Base-by-base conservation (phyloP, 2,113 vertebrate genomes). In the Cephalopholis sonnerati region DNA sequence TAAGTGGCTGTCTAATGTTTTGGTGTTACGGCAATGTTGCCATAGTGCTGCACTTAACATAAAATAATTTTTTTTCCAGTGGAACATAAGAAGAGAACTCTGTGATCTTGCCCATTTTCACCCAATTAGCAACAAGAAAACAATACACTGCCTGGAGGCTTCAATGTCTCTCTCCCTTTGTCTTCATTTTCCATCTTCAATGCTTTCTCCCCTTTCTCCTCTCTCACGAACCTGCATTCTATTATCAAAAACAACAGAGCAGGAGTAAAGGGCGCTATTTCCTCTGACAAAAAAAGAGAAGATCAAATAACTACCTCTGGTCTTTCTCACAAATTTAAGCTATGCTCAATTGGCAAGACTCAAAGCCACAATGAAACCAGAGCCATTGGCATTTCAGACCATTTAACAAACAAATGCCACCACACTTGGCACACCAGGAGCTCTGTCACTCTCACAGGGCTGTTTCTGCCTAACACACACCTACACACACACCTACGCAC, bases 401-500 rank as follows among this genome's bases (percentile, higher is more conserved):
- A 89, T 89, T 91, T 89, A 91, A 87, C 86, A 85, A 91, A 92
- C 89, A 88, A 87, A 86, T 84, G 78, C 82, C 88, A 77, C 82
- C 79, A 67, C 73, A 55, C 82, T 87, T 86, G 84, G 86, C 89
- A 81, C 73, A 66, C 62, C 51, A n/a, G 76, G 63, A 67, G 69
- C 51, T 62, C 80, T 79, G 76, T 81, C 76, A 82, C 72, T 83
- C 81, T 87, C 66, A 62, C 48, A 25, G 18, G 68, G n/a, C 44
- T 78, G 70, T 48, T 82, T 77, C 81, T 39, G 59, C 36, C 46
- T 58, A 68, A 68, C 48, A 59, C 64, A 13, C 50, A 46, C 27
- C 57, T 54, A 59, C 32, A 46, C 74, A 69, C 55, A 70, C 51
- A 77, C 50, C 62, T 18, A 27, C 69, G 80, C 53, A 64, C 46